Percentiles rank a stretch among this genome's conserved stretches.
Conservation (phyloP, 2,113 vertebrate species). For the Toxotes chatareus region DNA sequence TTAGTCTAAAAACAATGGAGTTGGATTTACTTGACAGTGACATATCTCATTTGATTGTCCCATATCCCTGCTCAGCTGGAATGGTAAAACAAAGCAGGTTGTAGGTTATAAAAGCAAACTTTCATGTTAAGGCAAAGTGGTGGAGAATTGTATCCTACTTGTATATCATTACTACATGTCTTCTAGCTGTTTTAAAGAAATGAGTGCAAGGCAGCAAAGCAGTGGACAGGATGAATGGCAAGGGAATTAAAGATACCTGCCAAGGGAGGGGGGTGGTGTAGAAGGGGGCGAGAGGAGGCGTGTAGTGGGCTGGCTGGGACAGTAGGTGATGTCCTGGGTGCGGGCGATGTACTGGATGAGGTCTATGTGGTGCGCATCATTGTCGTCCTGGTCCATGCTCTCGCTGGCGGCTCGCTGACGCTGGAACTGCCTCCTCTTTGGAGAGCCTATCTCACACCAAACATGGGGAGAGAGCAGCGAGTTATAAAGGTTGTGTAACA, state of each 20-base stretch:
- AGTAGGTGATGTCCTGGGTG: conserved; percentile 86
- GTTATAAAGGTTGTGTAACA: conserved; percentile 20
- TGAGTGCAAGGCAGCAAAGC: conserved; percentile 76
- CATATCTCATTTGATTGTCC: not conserved
- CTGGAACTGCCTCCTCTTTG: conserved; percentile 95
- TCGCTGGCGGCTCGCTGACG: conserved; percentile 96
- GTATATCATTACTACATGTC: not conserved
- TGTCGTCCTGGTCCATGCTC: conserved; percentile 94
- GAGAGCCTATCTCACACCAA: conserved; percentile 86
- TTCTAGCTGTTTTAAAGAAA: conserved; percentile 52
- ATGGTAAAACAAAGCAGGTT: not conserved
- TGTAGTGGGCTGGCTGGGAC: conserved; percentile 73
- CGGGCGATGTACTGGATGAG: conserved; percentile 96
- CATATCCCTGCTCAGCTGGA: not conserved
- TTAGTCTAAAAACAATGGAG: conserved; percentile 4
- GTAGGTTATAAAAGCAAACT: not conserved
- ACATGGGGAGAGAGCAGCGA: conserved; percentile 11
- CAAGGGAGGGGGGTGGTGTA: conserved; percentile 93
- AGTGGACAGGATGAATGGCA: conserved; percentile 85
- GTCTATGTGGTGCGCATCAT: conserved; percentile 86
- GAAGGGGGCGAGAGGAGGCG: conserved; percentile 86
- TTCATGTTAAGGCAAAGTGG: conserved; percentile 9
- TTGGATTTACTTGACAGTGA: not conserved
- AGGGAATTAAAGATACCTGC: conserved; percentile 98
- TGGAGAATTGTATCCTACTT: conserved; percentile 12